phyloP scores from a whole-genome alignment of 1,140 invertebrate species.

The Aethina tumida region DNA sequence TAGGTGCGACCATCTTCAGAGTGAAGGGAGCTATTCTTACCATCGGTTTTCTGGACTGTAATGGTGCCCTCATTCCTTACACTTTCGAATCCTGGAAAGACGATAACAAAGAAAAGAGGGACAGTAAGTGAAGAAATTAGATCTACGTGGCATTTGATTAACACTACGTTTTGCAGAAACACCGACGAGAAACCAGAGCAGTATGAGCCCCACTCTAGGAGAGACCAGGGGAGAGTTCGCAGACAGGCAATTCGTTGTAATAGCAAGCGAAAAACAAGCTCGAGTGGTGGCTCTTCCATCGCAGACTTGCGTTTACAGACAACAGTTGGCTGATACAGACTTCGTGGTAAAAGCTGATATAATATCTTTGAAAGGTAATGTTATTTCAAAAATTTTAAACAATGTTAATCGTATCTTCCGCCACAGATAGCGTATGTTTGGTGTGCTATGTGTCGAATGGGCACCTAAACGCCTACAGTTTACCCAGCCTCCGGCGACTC shows the following conservation, averaged over 20 bases:
- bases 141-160: background rate
- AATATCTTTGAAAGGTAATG: constrained; percentile 78
- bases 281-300: constrained; percentile 88
- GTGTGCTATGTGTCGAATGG: constrained; percentile 90
- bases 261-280: constrained; percentile 91
- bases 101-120: constrained; percentile 58
- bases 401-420: too few relatives aligned
- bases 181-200: constrained; percentile 48
- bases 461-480: constrained; percentile 81
- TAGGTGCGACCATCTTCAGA: constrained; percentile 86
- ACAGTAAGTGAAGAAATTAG: constrained; percentile 42
- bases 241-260: constrained; percentile 86
- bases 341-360: constrained; percentile 93
- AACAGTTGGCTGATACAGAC: constrained; percentile 75
- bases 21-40: constrained; percentile 87
- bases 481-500: constrained; percentile 84
- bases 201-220: constrained; percentile 62
- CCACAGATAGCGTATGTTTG: constrained; percentile 91
- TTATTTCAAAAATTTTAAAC: background rate
- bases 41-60: constrained; percentile 93
- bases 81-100: constrained; percentile 82
- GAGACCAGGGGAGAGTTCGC: constrained; percentile 41
- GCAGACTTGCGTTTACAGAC: constrained; percentile 81
- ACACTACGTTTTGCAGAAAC: constrained; percentile 39
- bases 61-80: constrained; percentile 75